phyloP scores from a whole-genome alignment of 2,888 invertebrate species.

The Drepana falcataria region DNA sequence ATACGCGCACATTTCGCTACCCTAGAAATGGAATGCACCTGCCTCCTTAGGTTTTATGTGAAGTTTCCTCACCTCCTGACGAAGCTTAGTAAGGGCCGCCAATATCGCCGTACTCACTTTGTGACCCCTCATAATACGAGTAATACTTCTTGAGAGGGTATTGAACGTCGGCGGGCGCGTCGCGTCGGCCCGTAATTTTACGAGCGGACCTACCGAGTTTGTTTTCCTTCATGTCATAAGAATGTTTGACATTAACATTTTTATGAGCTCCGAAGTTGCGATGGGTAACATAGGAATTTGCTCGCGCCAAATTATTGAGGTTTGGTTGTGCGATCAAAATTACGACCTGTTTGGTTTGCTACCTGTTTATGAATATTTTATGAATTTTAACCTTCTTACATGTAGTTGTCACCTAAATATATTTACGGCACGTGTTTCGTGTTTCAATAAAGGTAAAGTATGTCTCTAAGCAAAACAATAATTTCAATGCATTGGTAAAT shows the following conservation, averaged over 20 bases:
- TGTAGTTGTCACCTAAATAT: no score
- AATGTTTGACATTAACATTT: conserved; percentile 48
- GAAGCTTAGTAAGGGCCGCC: conserved; percentile 66
- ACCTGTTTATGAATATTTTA: neutral
- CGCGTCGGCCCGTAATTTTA: conserved; percentile 60
- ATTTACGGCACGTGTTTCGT: no score
- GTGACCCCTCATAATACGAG: conserved; percentile 76
- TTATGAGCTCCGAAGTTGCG: conserved; percentile 40
- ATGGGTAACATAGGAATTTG: neutral
- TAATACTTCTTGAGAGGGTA: conserved; percentile 76
- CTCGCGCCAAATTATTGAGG: neutral
- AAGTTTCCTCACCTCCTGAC: conserved; percentile 74
- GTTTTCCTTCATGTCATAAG: conserved; percentile 48
- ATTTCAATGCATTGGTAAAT: no score
- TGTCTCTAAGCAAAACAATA: no score
- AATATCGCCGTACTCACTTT: conserved; percentile 74
- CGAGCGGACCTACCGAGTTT: conserved; percentile 45
- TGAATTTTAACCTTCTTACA: neutral
- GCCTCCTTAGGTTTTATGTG: conserved; percentile 77
- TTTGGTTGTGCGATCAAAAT: neutral
- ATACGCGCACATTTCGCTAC: conserved; percentile 71
- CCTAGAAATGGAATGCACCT: conserved; percentile 76
- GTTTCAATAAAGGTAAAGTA: no score
- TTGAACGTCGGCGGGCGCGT: conserved; percentile 52
- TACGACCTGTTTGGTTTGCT: neutral